Conservation (phyloP, 1,140 invertebrate species). For the Drosophila parabipectinata region DNA sequence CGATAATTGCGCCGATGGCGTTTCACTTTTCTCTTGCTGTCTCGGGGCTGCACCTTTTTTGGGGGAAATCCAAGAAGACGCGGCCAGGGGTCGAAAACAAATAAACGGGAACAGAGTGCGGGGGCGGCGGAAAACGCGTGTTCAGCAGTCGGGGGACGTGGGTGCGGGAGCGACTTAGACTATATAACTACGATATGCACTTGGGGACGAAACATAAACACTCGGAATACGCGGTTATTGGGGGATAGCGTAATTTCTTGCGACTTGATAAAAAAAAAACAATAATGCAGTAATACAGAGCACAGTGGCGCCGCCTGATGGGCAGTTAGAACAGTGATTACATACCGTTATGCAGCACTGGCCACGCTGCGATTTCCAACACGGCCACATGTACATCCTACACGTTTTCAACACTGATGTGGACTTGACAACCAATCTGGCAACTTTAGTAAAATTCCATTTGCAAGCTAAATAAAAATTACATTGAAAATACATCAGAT, state of each 20-base stretch:
- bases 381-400: not conserved
- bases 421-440: not conserved
- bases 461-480: constrained; percentile 27
- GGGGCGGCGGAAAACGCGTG: constrained; percentile 25
- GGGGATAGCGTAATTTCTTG: constrained; percentile 35
- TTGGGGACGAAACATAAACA: constrained; percentile 43
- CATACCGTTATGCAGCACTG: not conserved
- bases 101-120: constrained; percentile 18
- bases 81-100: constrained; percentile 47
- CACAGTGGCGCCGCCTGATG: constrained; percentile 24
- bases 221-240: constrained; percentile 34
- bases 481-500: constrained; percentile 26
- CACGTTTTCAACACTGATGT: not conserved
- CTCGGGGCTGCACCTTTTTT: constrained; percentile 21
- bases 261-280: constrained; percentile 61
- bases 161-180: constrained; percentile 13
- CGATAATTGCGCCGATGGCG: constrained; percentile 49
- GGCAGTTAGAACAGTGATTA: not conserved
- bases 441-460: constrained; percentile 12
- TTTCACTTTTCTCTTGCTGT: not conserved
- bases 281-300: constrained; percentile 49
- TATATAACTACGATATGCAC: constrained; percentile 49
- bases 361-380: not conserved
- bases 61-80: constrained; percentile 32
- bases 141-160: not conserved